These are phyloP conservation scores for Panagrolaimus sp. DNA, from an alignment of 1,140 invertebrate genomes.

Conservation along the genomic window DNA sequence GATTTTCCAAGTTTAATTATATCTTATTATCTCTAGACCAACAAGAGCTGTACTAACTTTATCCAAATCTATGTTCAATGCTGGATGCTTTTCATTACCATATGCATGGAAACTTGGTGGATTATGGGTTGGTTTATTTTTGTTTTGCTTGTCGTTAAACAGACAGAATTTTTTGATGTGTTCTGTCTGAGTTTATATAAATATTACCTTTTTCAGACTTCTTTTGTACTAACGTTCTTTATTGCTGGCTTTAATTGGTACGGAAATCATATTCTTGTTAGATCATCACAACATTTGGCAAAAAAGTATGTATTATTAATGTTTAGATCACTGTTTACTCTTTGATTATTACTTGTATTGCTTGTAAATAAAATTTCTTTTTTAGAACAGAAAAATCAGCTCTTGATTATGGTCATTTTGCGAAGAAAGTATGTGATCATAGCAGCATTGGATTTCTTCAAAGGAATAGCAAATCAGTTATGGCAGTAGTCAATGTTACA, in stretches of 20 bases:
- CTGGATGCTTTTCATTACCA: conserved; percentile 57
- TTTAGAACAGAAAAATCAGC: conserved; percentile 52
- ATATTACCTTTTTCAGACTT: conserved; percentile 34
- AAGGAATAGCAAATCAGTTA: conserved; percentile 52
- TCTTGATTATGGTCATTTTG: conserved; percentile 58
- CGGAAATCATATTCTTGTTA: conserved; percentile 58
- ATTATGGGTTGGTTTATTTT: conserved; percentile 50
- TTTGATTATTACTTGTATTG: background rate
- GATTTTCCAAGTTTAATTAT: conserved; percentile 6
- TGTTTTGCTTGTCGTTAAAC: conserved; percentile 18
- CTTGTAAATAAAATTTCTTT: conserved; percentile 11
- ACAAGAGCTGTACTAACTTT: conserved; percentile 56
- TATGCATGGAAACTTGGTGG: conserved; percentile 59
- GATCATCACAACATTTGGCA: conserved; percentile 57
- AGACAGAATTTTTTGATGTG: background rate
- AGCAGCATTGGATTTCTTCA: conserved; percentile 50
- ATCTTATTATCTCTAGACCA: conserved; percentile 34
- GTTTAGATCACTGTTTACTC: background rate
- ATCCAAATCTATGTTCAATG: conserved; percentile 59
- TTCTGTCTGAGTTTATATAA: background rate
- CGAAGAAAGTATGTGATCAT: conserved; percentile 57
- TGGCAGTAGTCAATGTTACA: conserved; percentile 59
- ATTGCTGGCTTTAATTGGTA: conserved; percentile 60
- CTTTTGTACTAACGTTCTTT: conserved; percentile 54
- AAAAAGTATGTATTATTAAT: conserved; percentile 39